Base-by-base conservation (phyloP, 1,140 invertebrate species). In the Drosophila obscura region DNA sequence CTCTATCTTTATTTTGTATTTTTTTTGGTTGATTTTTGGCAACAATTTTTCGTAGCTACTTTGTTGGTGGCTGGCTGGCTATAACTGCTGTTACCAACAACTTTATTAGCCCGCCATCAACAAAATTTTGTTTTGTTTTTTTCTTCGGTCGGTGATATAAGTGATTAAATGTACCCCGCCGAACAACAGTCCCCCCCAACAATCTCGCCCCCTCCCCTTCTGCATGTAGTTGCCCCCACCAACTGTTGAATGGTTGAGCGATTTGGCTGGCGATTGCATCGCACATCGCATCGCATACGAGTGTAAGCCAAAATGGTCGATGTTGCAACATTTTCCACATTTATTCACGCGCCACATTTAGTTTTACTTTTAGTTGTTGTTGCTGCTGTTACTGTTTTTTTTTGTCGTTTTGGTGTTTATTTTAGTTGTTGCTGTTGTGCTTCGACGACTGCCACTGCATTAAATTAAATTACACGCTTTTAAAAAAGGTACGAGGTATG, bases 381-480 rank as follows among this genome's bases (percentile, higher is more conserved):
- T n/a, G n/a, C 16, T 57, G 13, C n/a, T 9, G 43, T 45, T n/a
- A n/a, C n/a, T n/a, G n/a, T n/a, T n/a, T n/a, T n/a, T n/a, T 45
- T 5, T 45, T 39, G 22, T 35, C 26, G 19, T 1, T 19, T 66
- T 68, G 28, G 51, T 19, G 48, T 69, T 60, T 19, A 19, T 19
- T 19, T 19, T 19, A 19, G 46, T 69, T 71, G 43, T 72, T 71
- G 55, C 52, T 72, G 43, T 68, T 56, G 43, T 11, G 35, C 31
- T 35, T 35, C 31, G 31, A 31, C 22, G 16, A 22, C 26, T 58
- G 26, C 53, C 50, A 66, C 44, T 76, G 73, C 73, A 76, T 76
- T 76, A 76, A 76, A 76, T 76, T 76, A 76, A 75, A 76, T 76
- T 76, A 76, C 73, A 76, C 73, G 73, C 73, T 76, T 75, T 67